Evolutionary conservation across 2,113 vertebrate genomes (phyloP), one percentile per base, ranked within the genome.

Genomic region (Galeopterus variegatus): DNA sequence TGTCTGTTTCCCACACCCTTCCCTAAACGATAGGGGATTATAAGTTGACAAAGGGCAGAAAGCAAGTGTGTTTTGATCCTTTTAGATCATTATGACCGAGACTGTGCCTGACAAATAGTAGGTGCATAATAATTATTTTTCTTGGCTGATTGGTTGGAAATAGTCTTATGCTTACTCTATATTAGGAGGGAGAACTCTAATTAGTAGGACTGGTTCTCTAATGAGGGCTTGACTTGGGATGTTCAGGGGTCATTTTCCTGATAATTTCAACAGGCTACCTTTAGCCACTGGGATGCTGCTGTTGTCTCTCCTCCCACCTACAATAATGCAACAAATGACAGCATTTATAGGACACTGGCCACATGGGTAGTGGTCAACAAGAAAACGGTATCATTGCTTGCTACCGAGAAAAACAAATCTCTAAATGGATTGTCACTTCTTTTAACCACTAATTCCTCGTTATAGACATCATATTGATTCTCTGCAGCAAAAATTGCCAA

Each of bases 391-490:
- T 98, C 67, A 31, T 75, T 89, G 95, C 48, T 23, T 73, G 79
- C 87, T 79, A 76, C 36, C 13, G 93, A 95, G 85, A 89, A 93
- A 94, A 91, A 93, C 87, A 95, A 92, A 95, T 93, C 96, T 94
- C 85, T 80, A 96, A 98, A 93, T 92, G 86, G 76, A 88, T 70
- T 69, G 86, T 65, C 92, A 89, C 88, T 93, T 96, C 95, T 91
- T 95, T 69, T 94, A 91, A 94, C 89, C 80, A 97, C 83, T 98
- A 94, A 97, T 96, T 98, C 67, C 93, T 93, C 85, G 90, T 96
- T 97, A 94, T 96, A 98, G 96, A 97, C 87, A 97, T 58, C 36
- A 4, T 92, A 97, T 97, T 72, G 96, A 97, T 96, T 93, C 70
- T 72, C 90, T 67, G 76, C 69, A 81, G 95, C 92, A 75, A 52